Evolutionary conservation across 2,888 invertebrate species (phyloP).

Genomic region (Hydrotaea diabolus): DNA sequence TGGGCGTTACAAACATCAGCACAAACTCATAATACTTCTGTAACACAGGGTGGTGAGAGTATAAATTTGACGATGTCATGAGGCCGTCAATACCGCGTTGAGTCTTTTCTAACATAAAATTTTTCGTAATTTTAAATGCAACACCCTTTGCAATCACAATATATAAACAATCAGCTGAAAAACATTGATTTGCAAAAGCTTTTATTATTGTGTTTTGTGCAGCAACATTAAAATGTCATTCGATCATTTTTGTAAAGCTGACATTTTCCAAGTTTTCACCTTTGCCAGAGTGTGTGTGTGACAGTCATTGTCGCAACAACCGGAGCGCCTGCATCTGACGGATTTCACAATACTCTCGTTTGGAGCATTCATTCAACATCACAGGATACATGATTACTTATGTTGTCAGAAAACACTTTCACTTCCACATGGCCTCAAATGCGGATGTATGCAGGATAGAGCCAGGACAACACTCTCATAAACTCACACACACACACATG

Average conservation of each 20-base stretch:
- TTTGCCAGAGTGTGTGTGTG: background rate
- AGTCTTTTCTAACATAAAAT: no score
- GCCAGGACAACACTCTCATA: background rate
- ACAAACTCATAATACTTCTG: no score
- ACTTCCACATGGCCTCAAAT: background rate
- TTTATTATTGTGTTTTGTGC: background rate
- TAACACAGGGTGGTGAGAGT: no score
- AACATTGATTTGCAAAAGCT: no score
- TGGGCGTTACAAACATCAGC: no score
- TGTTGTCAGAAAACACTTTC: slow-evolving; percentile 1
- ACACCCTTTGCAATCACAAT: no score
- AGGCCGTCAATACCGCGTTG: no score
- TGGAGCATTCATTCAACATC: background rate
- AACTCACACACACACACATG: background rate
- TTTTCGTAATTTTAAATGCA: no score
- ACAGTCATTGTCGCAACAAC: background rate
- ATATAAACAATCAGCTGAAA: no score
- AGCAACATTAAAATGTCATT: slow-evolving; percentile 22
- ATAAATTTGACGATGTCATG: no score
- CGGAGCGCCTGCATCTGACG: background rate
- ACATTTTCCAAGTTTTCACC: background rate
- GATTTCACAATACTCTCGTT: slow-evolving; percentile 6
- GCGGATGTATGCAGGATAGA: background rate
- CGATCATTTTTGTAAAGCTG: slow-evolving; percentile 15
- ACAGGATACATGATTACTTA: background rate